Evolutionary conservation across 2,113 vertebrate species (phyloP), one percentile per base, ranked within the genome.

Genomic region (Chascanopsetta lugubris): DNA sequence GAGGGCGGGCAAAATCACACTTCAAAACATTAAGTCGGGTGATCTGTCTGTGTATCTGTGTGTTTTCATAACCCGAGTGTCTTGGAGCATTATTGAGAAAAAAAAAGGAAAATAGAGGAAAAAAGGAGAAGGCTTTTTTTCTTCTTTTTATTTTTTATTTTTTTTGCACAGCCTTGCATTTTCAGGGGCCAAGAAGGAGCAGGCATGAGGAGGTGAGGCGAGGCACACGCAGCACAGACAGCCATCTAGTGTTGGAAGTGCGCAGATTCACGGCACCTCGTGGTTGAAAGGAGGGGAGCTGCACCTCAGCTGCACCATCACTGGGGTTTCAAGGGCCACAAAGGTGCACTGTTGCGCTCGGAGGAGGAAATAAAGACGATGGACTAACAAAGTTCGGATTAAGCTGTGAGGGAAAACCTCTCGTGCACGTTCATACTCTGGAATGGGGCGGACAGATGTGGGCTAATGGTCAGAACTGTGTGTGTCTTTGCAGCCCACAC

Each of bases 31-130:
- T 76, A 87, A 84, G 84, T 83, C 77, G 80, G 82, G 79, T 67
- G 79, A 61, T 78, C 57, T 83, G 84, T 87, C 84, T 90, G 85
- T 85, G 87, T 79, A 79, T 72, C 72, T 83, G 86, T 88, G 86
- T 88, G 83, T 86, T 89, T 89, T 91, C 81, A 88, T 91, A 91
- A 89, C 89, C 87, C 70, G 34, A 60, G 80, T 90, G 88, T 92
- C 90, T 88, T 42, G 62, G 75, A 84, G 83, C 70, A 91, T 91
- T 91, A 90, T 87, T 78, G 87, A 79, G 84, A 84, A 78, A 89
- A 81, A 40, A 8, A 42, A 42, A n/a, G n/a, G n/a, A 30, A 30
- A 30, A 30, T 8, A 30, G 8, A 79, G n/a, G n/a, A n/a, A n/a
- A n/a, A n/a, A n/a, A n/a, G n/a, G n/a, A n/a, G n/a, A n/a, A n/a